Conservation (phyloP, 2,888 invertebrate species). For the Scaptomyza flava region DNA sequence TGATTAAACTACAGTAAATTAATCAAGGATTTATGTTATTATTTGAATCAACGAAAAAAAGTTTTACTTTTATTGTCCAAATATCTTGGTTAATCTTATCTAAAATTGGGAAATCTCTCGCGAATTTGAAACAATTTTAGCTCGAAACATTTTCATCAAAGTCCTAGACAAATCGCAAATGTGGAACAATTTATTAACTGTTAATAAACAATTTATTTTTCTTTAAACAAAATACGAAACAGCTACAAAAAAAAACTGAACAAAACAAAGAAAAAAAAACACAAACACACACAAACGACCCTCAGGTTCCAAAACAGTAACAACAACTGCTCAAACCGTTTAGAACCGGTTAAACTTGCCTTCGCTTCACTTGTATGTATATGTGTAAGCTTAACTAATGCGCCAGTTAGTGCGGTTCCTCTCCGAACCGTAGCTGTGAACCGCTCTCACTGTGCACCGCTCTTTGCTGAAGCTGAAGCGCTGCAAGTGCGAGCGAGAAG, state of each 20-base stretch:
- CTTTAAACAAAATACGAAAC: too few species aligned
- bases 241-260: constrained; percentile 7
- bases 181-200: too few species aligned
- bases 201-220: too few species aligned
- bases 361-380: constrained; percentile 14
- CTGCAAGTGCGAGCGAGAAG: constrained; percentile 42
- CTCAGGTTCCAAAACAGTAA: constrained; percentile 52
- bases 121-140: too few species aligned
- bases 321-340: constrained; percentile 51
- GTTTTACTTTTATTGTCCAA: too few species aligned
- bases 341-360: constrained; percentile 58
- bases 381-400: constrained; percentile 25
- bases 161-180: too few species aligned
- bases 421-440: constrained; percentile 54
- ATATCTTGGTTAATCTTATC: too few species aligned
- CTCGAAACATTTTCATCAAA: too few species aligned
- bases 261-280: constrained; percentile 1
- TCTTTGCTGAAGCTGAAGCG: background rate
- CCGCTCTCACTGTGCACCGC: constrained; percentile 35
- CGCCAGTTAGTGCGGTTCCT: constrained; percentile 36
- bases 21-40: too few species aligned
- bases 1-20: too few species aligned
- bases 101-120: too few species aligned
- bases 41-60: too few species aligned
- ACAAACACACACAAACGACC: constrained; percentile 47